phyloP scores from a whole-genome alignment of 2,797 vertebrate species.

The Dryobates pubescens region DNA sequence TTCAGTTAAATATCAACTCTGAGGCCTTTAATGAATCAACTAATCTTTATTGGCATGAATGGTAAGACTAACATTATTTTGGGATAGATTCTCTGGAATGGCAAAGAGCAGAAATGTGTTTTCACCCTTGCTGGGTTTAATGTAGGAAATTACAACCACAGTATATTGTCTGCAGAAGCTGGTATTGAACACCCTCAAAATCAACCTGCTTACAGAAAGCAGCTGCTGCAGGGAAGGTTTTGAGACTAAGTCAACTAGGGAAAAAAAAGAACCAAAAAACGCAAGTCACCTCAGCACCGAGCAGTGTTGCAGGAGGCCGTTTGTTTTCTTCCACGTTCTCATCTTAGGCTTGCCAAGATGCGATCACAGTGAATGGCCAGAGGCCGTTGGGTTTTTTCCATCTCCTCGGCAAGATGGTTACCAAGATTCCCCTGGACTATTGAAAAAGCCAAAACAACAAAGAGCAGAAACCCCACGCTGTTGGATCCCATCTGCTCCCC shows the following conservation, averaged over 20 bases:
- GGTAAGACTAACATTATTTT: conserved; percentile 31
- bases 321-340: conserved; percentile 13
- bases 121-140: background rate
- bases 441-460: background rate
- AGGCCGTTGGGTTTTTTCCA: background rate
- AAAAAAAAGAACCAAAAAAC: background rate
- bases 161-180: background rate
- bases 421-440: conserved; percentile 8
- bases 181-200: background rate
- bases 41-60: background rate
- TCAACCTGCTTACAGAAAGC: background rate
- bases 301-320: background rate
- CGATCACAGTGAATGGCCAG: background rate
- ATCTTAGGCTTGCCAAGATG: background rate
- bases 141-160: background rate
- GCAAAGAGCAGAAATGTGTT: background rate
- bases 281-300: background rate
- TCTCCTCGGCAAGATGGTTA: background rate
- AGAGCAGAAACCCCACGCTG: background rate
- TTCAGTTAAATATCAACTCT: conserved; percentile 16
- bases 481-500: conserved; percentile 42
- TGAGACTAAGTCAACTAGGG: background rate
- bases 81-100: background rate
- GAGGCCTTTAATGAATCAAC: background rate
- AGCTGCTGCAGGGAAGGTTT: background rate